Evolutionary conservation across 1,140 invertebrate genomes (phyloP), one percentile per base, ranked within the genome.

Genomic region (Drosophila teissieri): DNA sequence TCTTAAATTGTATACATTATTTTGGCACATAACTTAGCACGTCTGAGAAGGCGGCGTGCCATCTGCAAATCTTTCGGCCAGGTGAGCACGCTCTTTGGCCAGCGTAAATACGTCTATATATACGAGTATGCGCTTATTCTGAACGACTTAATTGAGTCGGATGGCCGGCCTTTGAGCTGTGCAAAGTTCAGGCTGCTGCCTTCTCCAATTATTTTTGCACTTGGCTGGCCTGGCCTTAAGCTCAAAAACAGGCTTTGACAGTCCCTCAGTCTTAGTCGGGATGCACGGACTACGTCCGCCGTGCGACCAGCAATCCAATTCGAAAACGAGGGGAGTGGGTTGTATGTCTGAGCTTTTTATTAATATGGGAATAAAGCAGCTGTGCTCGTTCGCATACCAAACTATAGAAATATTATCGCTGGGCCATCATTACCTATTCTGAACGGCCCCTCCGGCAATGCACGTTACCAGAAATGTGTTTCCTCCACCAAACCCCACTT

Each of bases 281-380:
- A 69, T 68, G 42, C 24, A 68, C 22, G 44, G n/a, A 56, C 24
- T 31, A 31, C 8, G 31, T 31, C 31, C 31, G 31, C 31, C 31
- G 31, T 8, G 31, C 2, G 31, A 1, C 27, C 7, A 31, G 27
- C 31, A 8, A 31, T 42, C n/a, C 14, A 17, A 34, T 24, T n/a
- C 7, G 24, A 15, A 12, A 15, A 3, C 12, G 10, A 37, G 34
- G 19, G 52, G 36, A 57, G 53, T 27, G 46, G 46, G 48, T 15
- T 51, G 5, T 12, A 15, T 17, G 34, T 2, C 11, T 39, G 37
- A 31, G 67, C 24, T 22, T 61, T 73, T 54, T 76, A 65, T 76
- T 54, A 48, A 76, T 22, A 40, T 75, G 73, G 67, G 73, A 76
- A 76, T 53, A 42, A 67, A 76, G 73, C 73, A 76, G 72, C 48